Evolutionary conservation across 2,888 invertebrate genomes (phyloP), one percentile per base, ranked within the genome.

Genomic region (Drosophila falleni): DNA sequence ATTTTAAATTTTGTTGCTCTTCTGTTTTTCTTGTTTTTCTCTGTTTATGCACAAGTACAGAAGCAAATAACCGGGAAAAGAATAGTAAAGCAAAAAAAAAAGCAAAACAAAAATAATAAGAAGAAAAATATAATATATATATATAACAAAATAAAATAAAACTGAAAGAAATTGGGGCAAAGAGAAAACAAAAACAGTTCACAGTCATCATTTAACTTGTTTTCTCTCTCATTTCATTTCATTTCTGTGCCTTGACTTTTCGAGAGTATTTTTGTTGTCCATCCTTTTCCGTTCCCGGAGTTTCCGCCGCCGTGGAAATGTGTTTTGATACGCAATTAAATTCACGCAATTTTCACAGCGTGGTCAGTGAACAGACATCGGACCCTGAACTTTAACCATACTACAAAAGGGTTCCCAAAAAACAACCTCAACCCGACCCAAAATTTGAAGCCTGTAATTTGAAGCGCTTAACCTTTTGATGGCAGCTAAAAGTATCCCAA

Each of bases 251-350:
- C 47, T 55, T 47, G 44, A 37, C 35, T 56, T 56, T 56, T 16
- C n/a, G 13, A 31, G 53, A 35, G 41, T 29, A 35, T 37, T 41
- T 50, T 37, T 26, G 37, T 44, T 58, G 19, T 16, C 44, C 26
- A 19, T 26, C 16, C 15, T 31, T n/a, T 16, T 33, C 33, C 39
- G 9, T 35, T 31, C 6, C n/a, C n/a, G 44, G 16, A 19, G 11
- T 13, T 51, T 49, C 31, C 51, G 60, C 33, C 26, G 19, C 19
- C 46, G 44, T 47, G 46, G 23, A 60, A 74, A 59, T 67, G 68
- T 78, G 71, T 72, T 82, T 78, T 75, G 73, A 80, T 83, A 70
- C 68, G 76, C 78, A 81, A 80, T 84, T 82, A 84, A 81, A 69
- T 77, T 77, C 74, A 77, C 59, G 63, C 51, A 76, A 71, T 74